Conservation (phyloP, 2,113 vertebrate species). For the Paraplagusia blochii region DNA sequence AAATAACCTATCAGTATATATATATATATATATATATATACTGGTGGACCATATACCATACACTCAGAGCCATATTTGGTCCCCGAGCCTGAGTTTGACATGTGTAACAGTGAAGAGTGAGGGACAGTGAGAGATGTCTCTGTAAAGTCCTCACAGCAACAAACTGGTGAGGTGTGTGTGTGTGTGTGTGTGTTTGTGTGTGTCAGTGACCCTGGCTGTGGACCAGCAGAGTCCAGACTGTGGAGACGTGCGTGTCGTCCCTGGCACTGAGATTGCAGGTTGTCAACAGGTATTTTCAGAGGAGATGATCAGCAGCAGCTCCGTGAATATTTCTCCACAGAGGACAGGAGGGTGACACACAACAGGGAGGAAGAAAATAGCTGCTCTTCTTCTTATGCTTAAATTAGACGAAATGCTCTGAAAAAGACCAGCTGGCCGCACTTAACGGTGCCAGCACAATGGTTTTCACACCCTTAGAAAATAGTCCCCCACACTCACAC, state of each 20-base stretch:
- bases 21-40: too few species aligned
- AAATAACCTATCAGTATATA: too few species aligned
- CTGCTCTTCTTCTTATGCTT: slow-evolving; percentile 22
- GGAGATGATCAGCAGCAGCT: slow-evolving; percentile 28
- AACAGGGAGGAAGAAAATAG: slow-evolving; percentile 41
- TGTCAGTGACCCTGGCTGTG: slow-evolving; percentile 49
- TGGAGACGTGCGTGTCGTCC: slow-evolving; percentile 8
- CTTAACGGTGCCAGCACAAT: slow-evolving; percentile 62
- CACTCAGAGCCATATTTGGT: too few species aligned
- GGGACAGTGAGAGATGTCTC: too few species aligned
- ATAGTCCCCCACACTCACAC: slow-evolving; percentile 39
- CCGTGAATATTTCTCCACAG: slow-evolving; percentile 33
- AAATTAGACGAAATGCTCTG: slow-evolving; percentile 59
- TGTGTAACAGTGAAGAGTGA: too few species aligned
- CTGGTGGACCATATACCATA: too few species aligned
- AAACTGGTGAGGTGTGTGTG: background rate
- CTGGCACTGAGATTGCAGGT: slow-evolving; percentile 44
- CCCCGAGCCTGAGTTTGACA: too few species aligned
- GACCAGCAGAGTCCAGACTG: slow-evolving; percentile 37
- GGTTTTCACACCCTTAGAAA: slow-evolving; percentile 74
- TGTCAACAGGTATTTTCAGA: slow-evolving; percentile 58
- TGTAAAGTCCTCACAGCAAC: too few species aligned
- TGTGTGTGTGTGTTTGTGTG: slow-evolving; percentile 3
- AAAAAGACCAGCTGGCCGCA: slow-evolving; percentile 68
- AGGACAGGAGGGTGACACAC: slow-evolving; percentile 29